Conservation (phyloP, 2,888 invertebrate species). For the Hipparchia semele region DNA sequence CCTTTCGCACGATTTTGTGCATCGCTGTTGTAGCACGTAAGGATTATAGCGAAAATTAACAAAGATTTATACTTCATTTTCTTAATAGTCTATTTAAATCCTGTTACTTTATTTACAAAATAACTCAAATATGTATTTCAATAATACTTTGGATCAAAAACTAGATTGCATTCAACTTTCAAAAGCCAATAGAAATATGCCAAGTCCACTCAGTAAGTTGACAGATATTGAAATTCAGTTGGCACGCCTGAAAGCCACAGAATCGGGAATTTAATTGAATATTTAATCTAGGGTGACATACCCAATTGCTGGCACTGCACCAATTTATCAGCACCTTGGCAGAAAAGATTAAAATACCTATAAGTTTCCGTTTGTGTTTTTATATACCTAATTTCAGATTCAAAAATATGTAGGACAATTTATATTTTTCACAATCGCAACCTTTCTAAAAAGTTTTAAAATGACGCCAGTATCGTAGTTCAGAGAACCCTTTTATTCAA, state of each 20-base stretch:
- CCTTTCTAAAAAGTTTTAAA: too few relatives aligned
- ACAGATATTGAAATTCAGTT: constrained; percentile 7
- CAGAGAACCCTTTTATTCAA: too few relatives aligned
- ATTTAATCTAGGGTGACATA: too few relatives aligned
- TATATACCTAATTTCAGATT: too few relatives aligned
- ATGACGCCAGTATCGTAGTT: too few relatives aligned
- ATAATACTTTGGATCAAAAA: background rate
- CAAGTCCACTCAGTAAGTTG: constrained; percentile 36
- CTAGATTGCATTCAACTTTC: background rate
- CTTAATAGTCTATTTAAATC: background rate
- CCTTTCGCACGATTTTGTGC: constrained; percentile 71
- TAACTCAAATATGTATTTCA: background rate
- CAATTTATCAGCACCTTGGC: too few relatives aligned
- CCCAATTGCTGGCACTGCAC: too few relatives aligned
- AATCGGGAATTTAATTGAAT: background rate
- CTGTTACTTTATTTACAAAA: constrained; percentile 18
- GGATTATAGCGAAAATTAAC: constrained; percentile 62
- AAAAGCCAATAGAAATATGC: constrained; percentile 43
- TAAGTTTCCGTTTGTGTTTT: too few relatives aligned
- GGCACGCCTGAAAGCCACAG: constrained; percentile 4
- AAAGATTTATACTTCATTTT: constrained; percentile 71
- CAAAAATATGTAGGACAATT: too few relatives aligned
- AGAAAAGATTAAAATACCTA: too few relatives aligned
- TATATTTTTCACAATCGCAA: too few relatives aligned
- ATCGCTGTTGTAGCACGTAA: constrained; percentile 69